Conservation (phyloP, 2,888 invertebrate species). For the Desoria tigrina region DNA sequence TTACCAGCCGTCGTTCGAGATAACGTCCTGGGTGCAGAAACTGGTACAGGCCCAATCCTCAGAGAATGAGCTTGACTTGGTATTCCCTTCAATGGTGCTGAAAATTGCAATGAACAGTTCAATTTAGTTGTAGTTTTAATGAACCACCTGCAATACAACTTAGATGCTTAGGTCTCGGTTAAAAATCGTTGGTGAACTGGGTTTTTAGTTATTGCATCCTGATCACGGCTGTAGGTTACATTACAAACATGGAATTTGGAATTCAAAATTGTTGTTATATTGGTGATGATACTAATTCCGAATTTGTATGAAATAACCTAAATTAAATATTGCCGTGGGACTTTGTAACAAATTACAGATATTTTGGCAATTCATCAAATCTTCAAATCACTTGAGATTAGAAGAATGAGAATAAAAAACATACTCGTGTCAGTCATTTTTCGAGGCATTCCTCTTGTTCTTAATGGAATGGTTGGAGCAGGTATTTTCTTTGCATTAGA, state of each 20-base stretch:
- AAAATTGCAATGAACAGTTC: constrained; percentile 32
- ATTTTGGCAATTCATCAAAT: not conserved
- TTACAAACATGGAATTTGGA: no score
- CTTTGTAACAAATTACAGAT: not conserved
- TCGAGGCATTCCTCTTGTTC: constrained; percentile 84
- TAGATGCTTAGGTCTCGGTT: no score
- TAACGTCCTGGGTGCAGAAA: constrained; percentile 61
- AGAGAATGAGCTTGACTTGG: constrained; percentile 76
- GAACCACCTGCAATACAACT: not conserved
- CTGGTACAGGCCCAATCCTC: constrained; percentile 62
- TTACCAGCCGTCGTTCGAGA: constrained; percentile 68
- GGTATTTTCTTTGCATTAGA: constrained; percentile 84
- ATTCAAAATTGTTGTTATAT: no score
- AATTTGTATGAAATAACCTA: no score
- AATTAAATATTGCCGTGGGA: no score
- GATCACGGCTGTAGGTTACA: no score
- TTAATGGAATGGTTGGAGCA: constrained; percentile 83
- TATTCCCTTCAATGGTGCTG: constrained; percentile 88
- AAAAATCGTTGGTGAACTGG: no score
- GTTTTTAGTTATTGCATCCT: no score
- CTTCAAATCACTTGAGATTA: no score
- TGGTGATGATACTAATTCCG: no score
- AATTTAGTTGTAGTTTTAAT: not conserved
- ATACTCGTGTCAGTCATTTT: constrained; percentile 95
- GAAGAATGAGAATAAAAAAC: no score